These are phyloP conservation scores for Diplodus sargus DNA, from an alignment of 2,797 vertebrate species.

Conservation along the genomic window DNA sequence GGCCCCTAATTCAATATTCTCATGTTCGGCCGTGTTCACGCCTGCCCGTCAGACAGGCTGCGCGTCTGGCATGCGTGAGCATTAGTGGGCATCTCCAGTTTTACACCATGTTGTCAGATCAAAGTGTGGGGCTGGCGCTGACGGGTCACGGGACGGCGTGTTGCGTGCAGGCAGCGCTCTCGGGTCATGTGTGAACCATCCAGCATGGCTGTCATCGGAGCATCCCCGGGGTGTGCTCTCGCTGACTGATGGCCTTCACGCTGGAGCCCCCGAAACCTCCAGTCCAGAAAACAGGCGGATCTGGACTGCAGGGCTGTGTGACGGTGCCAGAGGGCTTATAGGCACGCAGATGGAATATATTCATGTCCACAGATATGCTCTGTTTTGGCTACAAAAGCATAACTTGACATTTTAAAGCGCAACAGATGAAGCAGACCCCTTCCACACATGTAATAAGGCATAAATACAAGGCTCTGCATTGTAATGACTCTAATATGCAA, in stretches of 20 bases:
- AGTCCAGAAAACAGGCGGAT: conserved; percentile 52
- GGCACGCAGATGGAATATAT: conserved; percentile 4
- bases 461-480: too few species aligned
- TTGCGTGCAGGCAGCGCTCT: conserved; percentile 51
- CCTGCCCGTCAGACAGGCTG: conserved; percentile 59
- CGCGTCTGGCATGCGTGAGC: conserved; percentile 71
- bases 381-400: background rate
- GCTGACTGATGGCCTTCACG: conserved; percentile 66
- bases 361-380: background rate
- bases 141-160: conserved; percentile 62
- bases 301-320: conserved; percentile 41
- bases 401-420: background rate
- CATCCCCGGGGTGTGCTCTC: conserved; percentile 58
- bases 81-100: conserved; percentile 61
- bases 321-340: conserved; percentile 13
- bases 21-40: conserved; percentile 53
- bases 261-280: conserved; percentile 41
- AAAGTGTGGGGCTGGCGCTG: conserved; percentile 61
- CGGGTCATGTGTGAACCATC: conserved; percentile 73
- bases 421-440: background rate
- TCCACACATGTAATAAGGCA: too few species aligned
- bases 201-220: conserved; percentile 69
- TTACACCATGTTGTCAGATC: conserved; percentile 76
- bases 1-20: conserved; percentile 83
- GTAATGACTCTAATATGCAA: too few species aligned